phyloP scores from a whole-genome alignment of 2,797 vertebrate species.

The Moxostoma hubbsi region DNA sequence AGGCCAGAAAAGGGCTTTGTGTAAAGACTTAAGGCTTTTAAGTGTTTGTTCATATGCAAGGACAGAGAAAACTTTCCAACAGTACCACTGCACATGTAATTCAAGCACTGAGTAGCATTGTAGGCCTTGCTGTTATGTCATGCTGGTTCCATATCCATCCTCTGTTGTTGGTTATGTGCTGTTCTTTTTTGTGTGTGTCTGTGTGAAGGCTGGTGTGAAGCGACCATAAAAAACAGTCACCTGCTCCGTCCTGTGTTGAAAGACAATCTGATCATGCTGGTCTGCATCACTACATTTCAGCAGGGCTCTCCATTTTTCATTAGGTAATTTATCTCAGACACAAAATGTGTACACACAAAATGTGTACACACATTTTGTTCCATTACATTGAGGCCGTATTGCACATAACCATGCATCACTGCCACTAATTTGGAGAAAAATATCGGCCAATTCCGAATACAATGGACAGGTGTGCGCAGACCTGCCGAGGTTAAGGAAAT shows the following conservation, averaged over 20 bases:
- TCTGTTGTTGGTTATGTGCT: background rate
- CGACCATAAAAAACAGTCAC: conserved; percentile 7
- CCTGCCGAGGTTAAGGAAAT: conserved; percentile 3
- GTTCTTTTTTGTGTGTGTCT: background rate
- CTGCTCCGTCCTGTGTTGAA: background rate
- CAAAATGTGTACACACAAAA: background rate
- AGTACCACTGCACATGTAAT: background rate
- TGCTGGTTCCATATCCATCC: background rate
- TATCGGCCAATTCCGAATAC: background rate
- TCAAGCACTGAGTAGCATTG: background rate
- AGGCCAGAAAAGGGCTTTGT: background rate
- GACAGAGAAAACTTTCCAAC: conserved; percentile 5
- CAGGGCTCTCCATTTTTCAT: conserved; percentile 48
- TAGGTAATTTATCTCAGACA: conserved; percentile 43
- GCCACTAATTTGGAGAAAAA: conserved; percentile 7
- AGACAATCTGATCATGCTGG: background rate
- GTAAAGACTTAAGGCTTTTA: conserved; percentile 14
- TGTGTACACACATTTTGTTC: conserved; percentile 26
- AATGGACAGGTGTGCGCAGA: background rate
- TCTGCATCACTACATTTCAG: conserved; percentile 28
- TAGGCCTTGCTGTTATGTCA: background rate
- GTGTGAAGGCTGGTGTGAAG: conserved; percentile 1
- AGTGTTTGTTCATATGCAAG: background rate
- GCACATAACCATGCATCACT: conserved; percentile 35
- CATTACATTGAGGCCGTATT: conserved; percentile 38